Evolutionary conservation across 1,140 invertebrate species (phyloP), one percentile per base, ranked within the genome.

Genomic region (Psilanteris sp.): DNA sequence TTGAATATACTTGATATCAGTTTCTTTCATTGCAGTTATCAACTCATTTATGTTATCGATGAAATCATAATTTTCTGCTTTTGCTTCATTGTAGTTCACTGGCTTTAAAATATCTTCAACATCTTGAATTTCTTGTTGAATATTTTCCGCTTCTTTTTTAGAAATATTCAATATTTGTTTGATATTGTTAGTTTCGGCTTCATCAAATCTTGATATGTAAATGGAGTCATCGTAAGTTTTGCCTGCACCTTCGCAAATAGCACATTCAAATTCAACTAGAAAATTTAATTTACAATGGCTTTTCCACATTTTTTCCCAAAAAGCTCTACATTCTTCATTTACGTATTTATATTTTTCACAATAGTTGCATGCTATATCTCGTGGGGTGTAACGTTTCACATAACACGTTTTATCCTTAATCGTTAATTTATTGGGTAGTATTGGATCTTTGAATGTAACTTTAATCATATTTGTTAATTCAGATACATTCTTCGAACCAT

Each of bases 291-390:
- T 66, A 8, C 39, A 54, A 3, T 54, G 46, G 7, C 48, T 44
- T 3, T 54, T 66, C 61, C 61, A 66, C 61, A 66, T 66, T 15
- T 66, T 44, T 4, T 26, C 48, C 61, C 61, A 66, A 9, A 66
- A 54, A 7, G 18, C 13, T 8, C 11, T 26, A n/a, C 61, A 66
- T 11, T 36, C 39, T 5, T 54, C 31, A 9, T 66, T 66, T 0
- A 66, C 48, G 1, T 29, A 18, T 20, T 66, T 39, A 18, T 66
- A 64, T 6, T 64, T 64, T 2, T 64, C 20, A 6, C 61, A 64
- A n/a, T 64, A 52, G 2, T 26, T 13, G 37, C 61, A 64, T 1
- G 5, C 8, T 2, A 26, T 0, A 1, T 4, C 46, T 18, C 37
- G 8, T 3, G 37, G 61, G 1, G 44, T 44, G 7, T 36, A 66